A percentile compares a stretch with the other conserved stretches of the same genome.
phyloP scores from a whole-genome alignment of 2,113 vertebrate genomes.

The Columba livia region DNA sequence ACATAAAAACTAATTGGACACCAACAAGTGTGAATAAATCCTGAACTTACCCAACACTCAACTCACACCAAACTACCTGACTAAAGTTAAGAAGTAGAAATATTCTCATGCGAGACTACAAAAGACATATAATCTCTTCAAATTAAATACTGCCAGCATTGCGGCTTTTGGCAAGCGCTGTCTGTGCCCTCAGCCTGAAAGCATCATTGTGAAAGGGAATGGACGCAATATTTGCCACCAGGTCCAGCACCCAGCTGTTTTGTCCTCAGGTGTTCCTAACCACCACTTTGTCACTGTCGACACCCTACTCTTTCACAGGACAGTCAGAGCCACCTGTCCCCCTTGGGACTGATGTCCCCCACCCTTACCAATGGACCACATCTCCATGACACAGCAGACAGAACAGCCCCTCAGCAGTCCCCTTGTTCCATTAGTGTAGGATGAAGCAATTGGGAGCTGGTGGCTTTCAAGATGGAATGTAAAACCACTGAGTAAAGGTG shows the following conservation, averaged over 20 bases:
- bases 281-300: background rate
- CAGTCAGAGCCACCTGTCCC: background rate
- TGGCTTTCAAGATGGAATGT: background rate
- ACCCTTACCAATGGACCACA: background rate
- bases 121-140: too few species aligned
- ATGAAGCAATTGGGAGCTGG: accelerated
- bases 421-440: background rate
- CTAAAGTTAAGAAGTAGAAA: background rate
- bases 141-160: accelerated
- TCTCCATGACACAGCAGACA: background rate
- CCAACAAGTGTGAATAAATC: background rate
- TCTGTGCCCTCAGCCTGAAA: background rate
- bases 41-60: background rate
- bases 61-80: background rate
- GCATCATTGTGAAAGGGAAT: background rate
- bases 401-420: background rate
- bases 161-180: background rate
- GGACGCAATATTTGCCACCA: accelerated
- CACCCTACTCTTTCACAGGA: background rate
- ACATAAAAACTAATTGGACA: background rate
- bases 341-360: too few species aligned
- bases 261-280: background rate
- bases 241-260: background rate
- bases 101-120: background rate
- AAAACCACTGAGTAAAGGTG: background rate